A percentile compares a stretch with the other conserved stretches of the same genome.
Evolutionary conservation across 1,140 invertebrate species (phyloP).

Genomic region (Acromyrmex echinatior): DNA sequence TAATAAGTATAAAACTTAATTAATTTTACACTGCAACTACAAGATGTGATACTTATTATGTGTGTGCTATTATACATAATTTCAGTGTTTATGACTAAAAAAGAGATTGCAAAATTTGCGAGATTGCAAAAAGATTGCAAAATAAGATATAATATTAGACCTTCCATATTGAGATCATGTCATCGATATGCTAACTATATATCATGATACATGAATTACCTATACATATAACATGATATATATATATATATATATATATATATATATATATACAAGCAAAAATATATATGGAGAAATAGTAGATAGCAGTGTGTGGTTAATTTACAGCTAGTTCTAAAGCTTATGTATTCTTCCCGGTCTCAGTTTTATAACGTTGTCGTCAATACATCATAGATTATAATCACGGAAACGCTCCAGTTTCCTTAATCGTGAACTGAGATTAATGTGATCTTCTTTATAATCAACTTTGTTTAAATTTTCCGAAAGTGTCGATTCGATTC

Average conservation of each 20-base stretch:
- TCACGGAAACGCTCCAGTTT: conserved; percentile 68
- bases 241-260: conserved; percentile 4
- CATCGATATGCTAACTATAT: conserved; percentile 22
- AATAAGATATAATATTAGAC: conserved; percentile 19
- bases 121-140: too few species aligned
- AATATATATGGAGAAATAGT: conserved; percentile 54
- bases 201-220: conserved; percentile 44
- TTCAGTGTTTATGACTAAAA: not conserved
- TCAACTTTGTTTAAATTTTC: not conserved
- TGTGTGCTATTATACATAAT: not conserved
- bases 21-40: not conserved
- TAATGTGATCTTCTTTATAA: conserved; percentile 16
- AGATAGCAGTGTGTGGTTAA: conserved; percentile 80
- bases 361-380: conserved; percentile 60
- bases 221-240: conserved; percentile 58
- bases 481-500: not conserved
- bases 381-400: conserved; percentile 67
- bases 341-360: conserved; percentile 54
- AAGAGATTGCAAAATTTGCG: not conserved
- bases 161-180: conserved; percentile 1
- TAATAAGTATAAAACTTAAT: not conserved
- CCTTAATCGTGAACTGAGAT: conserved; percentile 56
- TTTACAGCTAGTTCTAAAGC: conserved; percentile 83
- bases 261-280: conserved; percentile 45
- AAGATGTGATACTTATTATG: not conserved